Percentiles rank a stretch among this genome's conserved stretches.
These are phyloP conservation scores for Labeo calbasu DNA, from an alignment of 2,797 vertebrate genomes.

Conservation along the genomic window DNA sequence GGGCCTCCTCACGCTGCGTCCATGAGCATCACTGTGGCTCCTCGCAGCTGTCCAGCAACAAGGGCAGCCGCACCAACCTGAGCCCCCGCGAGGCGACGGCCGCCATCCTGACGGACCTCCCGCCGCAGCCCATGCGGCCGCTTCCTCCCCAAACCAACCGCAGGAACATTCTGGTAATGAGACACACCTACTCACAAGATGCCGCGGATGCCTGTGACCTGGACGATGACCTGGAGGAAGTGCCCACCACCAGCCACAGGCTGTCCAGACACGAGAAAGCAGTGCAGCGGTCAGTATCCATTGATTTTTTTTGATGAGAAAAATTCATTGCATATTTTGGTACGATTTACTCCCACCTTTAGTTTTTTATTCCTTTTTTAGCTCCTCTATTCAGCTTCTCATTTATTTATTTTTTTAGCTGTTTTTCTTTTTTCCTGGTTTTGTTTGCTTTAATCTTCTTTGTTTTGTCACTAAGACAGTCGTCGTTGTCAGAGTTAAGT, in stretches of 20 bases:
- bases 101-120: constrained; percentile 88
- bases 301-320: constrained; percentile 90
- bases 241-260: constrained; percentile 97
- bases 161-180: constrained; percentile 97
- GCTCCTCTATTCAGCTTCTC: constrained; percentile 14
- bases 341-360: constrained; percentile 67
- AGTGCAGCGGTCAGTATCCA: constrained; percentile 99
- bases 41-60: constrained; percentile 79
- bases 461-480: constrained; percentile 55
- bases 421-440: constrained; percentile 44
- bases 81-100: constrained; percentile 83
- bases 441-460: constrained; percentile 51
- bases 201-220: constrained; percentile 90
- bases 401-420: constrained; percentile 25
- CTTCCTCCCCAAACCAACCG: constrained; percentile 87
- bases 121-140: constrained; percentile 85
- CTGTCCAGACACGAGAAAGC: constrained; percentile 96
- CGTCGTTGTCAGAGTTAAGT: neutral
- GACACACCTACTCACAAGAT: constrained; percentile 98
- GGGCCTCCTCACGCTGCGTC: constrained; percentile 93
- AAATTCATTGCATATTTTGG: constrained; percentile 72
- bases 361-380: constrained; percentile 30
- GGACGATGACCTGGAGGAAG: constrained; percentile 96
- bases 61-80: constrained; percentile 91
- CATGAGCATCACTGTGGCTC: constrained; percentile 97